Evolutionary conservation across 2,888 invertebrate species (phyloP).

Genomic region (Teleiodes luculella): DNA sequence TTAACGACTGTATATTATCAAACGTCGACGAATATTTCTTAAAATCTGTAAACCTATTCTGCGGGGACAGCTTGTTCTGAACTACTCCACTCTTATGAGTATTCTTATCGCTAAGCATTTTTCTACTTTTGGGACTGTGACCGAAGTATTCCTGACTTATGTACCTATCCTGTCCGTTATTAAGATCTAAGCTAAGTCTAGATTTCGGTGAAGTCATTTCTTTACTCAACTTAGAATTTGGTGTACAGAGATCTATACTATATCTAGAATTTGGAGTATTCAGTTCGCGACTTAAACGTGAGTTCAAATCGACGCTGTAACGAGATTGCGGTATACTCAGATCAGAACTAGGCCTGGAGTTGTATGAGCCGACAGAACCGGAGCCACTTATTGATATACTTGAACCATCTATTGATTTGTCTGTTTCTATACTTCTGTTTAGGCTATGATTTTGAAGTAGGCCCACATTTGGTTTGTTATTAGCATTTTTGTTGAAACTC

Average conservation of each 20-base stretch:
- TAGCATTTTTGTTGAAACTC: conserved; percentile 74
- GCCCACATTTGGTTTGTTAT: conserved; percentile 54
- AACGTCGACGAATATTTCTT: conserved; percentile 87
- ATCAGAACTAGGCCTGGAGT: conserved; percentile 81
- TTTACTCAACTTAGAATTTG: conserved; percentile 77
- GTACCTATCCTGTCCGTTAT: conserved; percentile 73
- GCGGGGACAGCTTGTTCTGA: conserved; percentile 73
- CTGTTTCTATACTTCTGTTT: conserved; percentile 68
- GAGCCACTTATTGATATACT: conserved; percentile 74
- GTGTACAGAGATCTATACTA: conserved; percentile 82
- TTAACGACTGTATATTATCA: conserved; percentile 86
- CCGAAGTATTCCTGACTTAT: conserved; percentile 66
- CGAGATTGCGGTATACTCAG: conserved; percentile 79
- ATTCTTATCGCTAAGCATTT: conserved; percentile 54
- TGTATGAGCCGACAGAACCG: conserved; percentile 78
- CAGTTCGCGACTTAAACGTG: conserved; percentile 77
- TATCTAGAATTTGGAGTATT: conserved; percentile 82
- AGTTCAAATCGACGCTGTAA: conserved; percentile 77
- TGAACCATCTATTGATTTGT: conserved; percentile 70
- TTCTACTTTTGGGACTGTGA: conserved; percentile 72
- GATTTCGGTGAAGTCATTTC: conserved; percentile 80
- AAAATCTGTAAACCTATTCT: conserved; percentile 79
- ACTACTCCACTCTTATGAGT: conserved; percentile 47
- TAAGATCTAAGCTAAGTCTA: conserved; percentile 80
- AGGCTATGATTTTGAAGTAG: conserved; percentile 68